Base-by-base conservation (phyloP, 2,797 vertebrate genomes). In the Acestrorhynchus altus region DNA sequence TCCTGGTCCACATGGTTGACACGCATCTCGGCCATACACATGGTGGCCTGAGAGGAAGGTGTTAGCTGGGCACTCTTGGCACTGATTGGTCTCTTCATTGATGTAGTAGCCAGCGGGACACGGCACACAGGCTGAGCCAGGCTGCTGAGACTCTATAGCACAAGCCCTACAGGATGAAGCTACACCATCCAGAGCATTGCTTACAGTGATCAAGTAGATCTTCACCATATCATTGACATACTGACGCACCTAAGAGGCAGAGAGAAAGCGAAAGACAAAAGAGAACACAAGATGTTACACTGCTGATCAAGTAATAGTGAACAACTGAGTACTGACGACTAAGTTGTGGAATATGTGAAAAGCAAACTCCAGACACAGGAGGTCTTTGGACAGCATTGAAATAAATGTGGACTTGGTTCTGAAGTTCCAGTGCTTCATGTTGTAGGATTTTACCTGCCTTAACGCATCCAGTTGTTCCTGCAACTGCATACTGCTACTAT, bases 101-200 rank as follows among this genome's bases (percentile, higher is more conserved):
- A 99, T 98, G 92, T 95, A 99, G 89, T 98, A 93, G 20, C 97
- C 98, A 0, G 94, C 85, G 0, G 97, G 96, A 83, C 98, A 99
- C 16, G 97, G 96, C 77, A 99, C 94, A 4, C 98, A 99, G 0
- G 95, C 94, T 0, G 96, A 97, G 80, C 94, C 92, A 0, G 89
- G 93, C 57, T 92, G 91, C 52, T 92, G 91, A 0, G 94, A 88
- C 69, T 95, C 95, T 59, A 98, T 90, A 0, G 97, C 98, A 67
- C 98, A 99, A n/a, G 95, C 92, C 4, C 88, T 93, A 83, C 98
- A 99, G 7, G 86, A 87, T 0, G 96, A 96, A 0, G 97, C 96
- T 0, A 95, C 95, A 0, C 97, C 97, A 0, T 98, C 96, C 16
- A 93, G 86, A 0, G 95, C 95, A 0, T 99, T 99, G 59, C 91